Conservation (phyloP, 2,888 invertebrate genomes). For the Deroplatys truncata region DNA sequence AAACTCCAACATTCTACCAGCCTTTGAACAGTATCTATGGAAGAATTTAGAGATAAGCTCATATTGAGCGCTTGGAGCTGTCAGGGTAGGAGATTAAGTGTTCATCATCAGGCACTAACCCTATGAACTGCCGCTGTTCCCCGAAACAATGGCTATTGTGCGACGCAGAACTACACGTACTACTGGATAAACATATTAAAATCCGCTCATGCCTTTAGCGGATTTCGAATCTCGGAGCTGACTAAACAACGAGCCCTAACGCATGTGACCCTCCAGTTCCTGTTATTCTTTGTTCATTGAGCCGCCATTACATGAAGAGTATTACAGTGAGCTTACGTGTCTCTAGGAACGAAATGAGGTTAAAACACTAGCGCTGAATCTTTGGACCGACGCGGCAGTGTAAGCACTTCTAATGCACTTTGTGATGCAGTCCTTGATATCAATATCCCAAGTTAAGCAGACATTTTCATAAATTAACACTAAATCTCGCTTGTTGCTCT, state of each 20-base stretch:
- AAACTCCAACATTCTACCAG: too few species aligned
- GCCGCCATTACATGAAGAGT: not conserved
- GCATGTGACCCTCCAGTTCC: not conserved
- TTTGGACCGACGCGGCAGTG: too few species aligned
- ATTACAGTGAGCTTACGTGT: not conserved
- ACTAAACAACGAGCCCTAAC: too few species aligned
- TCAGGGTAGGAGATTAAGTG: not conserved
- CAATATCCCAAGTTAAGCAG: too few species aligned
- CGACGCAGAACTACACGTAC: not conserved
- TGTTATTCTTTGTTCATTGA: not conserved
- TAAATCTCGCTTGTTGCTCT: too few species aligned
- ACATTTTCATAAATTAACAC: too few species aligned
- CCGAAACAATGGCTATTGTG: not conserved
- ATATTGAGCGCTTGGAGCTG: not conserved
- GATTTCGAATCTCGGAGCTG: not conserved
- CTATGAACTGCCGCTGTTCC: not conserved
- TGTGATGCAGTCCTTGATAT: too few species aligned
- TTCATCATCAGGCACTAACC: not conserved
- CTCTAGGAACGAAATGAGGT: not conserved
- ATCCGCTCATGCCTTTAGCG: not conserved
- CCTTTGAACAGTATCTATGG: not conserved
- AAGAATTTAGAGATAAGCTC: not conserved
- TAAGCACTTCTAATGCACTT: too few species aligned
- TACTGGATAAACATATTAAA: not conserved
- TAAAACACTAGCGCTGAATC: too few species aligned